phyloP scores from a whole-genome alignment of 1,140 invertebrate genomes.

The Bombus waltoni region DNA sequence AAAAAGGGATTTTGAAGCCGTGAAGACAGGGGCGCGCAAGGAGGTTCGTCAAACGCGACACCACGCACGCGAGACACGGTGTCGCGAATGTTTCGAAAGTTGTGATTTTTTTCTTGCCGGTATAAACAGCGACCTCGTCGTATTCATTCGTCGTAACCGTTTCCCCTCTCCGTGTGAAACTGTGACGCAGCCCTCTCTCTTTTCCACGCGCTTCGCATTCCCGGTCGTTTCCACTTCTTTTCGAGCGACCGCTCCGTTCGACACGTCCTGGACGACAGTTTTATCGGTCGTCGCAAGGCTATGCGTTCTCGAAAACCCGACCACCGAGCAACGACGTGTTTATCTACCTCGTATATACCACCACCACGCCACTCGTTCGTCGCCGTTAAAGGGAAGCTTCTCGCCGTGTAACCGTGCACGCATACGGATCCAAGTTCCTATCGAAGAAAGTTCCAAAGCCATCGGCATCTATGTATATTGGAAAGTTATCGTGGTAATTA shows the following conservation, averaged over 20 bases:
- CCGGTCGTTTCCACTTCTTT: constrained; percentile 51
- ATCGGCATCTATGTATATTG: background rate
- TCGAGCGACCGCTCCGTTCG: constrained; percentile 25
- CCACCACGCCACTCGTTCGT: background rate
- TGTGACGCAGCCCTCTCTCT: constrained; percentile 48
- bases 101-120: constrained; percentile 41
- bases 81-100: constrained; percentile 55
- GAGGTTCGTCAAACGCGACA: background rate
- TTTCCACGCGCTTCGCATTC: constrained; percentile 50
- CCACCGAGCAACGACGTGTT: constrained; percentile 5
- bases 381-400: background rate
- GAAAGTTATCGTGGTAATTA: background rate
- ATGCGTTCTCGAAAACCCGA: background rate
- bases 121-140: constrained; percentile 34
- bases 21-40: background rate
- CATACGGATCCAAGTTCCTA: background rate
- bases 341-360: background rate
- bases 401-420: background rate
- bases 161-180: constrained; percentile 14
- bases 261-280: constrained; percentile 28
- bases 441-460: constrained; percentile 1
- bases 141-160: constrained; percentile 34
- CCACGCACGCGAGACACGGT: background rate
- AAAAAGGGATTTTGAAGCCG: background rate
- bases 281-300: constrained; percentile 36